phyloP scores from a whole-genome alignment of 2,113 vertebrate species.

The Limanda limanda region DNA sequence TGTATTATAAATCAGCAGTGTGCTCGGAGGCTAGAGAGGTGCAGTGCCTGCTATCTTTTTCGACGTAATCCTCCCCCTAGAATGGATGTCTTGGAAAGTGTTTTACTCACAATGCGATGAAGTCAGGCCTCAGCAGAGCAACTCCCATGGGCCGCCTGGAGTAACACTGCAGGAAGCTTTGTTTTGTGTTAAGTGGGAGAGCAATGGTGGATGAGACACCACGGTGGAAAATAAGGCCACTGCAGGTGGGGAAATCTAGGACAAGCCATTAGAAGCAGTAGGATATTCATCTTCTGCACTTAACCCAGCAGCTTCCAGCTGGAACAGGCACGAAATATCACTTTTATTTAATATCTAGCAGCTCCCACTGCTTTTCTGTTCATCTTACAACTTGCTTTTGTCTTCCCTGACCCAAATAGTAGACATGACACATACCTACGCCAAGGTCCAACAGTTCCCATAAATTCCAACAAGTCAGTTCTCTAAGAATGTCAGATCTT shows the following conservation, averaged over 20 bases:
- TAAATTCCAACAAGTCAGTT: no score
- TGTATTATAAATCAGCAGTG: conserved; percentile 48
- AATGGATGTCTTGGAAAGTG: conserved; percentile 43
- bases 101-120: conserved; percentile 57
- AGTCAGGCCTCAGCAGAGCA: conserved; percentile 51
- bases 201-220: conserved; percentile 47
- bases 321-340: conserved; percentile 10
- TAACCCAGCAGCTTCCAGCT: conserved; percentile 26
- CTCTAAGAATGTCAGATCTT: no score
- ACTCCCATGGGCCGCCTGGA: conserved; percentile 53
- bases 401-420: conserved; percentile 11
- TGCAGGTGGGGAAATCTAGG: conserved; percentile 74
- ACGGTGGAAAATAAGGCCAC: conserved; percentile 55
- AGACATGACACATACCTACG: background rate
- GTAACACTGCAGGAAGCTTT: conserved; percentile 40
- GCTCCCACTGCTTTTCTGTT: background rate
- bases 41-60: conserved; percentile 35
- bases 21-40: conserved; percentile 35
- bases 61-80: conserved; percentile 41
- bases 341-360: conserved; percentile 9
- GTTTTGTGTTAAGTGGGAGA: conserved; percentile 56
- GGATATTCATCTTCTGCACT: conserved; percentile 37
- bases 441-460: background rate
- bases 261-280: conserved; percentile 56
- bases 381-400: background rate